Conservation (phyloP, 2,113 vertebrate species). For the Pseudopipra pipra region DNA sequence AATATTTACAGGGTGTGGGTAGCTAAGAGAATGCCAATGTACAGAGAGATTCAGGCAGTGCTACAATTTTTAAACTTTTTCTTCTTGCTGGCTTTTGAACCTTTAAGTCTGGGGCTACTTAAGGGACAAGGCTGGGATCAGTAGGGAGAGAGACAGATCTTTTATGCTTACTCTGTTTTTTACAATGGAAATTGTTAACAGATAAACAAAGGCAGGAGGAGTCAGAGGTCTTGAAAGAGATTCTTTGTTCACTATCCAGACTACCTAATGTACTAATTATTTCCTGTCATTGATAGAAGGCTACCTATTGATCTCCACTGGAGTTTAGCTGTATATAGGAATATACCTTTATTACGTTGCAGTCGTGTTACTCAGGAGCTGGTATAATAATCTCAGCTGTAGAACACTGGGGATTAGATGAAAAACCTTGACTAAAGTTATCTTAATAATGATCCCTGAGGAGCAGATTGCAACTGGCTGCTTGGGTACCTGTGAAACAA, state of each 20-base stretch:
- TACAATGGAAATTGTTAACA: background rate
- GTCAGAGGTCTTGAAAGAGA: background rate
- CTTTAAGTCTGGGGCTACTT: background rate
- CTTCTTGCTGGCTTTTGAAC: background rate
- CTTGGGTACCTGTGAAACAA: slow-evolving; percentile 29
- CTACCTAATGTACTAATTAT: slow-evolving; percentile 57
- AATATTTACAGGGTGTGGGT: background rate
- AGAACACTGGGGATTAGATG: slow-evolving; percentile 34
- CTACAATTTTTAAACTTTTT: background rate
- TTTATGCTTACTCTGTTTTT: background rate
- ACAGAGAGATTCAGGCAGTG: background rate
- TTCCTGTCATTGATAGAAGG: slow-evolving; percentile 39
- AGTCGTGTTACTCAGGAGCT: slow-evolving; percentile 23
- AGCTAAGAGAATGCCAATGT: background rate
- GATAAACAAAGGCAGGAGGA: background rate
- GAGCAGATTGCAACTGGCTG: background rate
- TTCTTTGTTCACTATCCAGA: slow-evolving; percentile 19
- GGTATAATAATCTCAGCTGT: slow-evolving; percentile 42
- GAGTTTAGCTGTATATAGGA: slow-evolving; percentile 22
- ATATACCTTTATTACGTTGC: slow-evolving; percentile 1
- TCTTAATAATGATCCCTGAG: slow-evolving; percentile 36
- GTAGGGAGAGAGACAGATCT: background rate
- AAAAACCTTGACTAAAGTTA: slow-evolving; percentile 63
- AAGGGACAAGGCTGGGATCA: background rate
- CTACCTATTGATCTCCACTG: slow-evolving; percentile 36